These are phyloP conservation scores for Syngnathoides biaculeatus DNA, from an alignment of 2,113 vertebrate genomes.

Conservation along the genomic window DNA sequence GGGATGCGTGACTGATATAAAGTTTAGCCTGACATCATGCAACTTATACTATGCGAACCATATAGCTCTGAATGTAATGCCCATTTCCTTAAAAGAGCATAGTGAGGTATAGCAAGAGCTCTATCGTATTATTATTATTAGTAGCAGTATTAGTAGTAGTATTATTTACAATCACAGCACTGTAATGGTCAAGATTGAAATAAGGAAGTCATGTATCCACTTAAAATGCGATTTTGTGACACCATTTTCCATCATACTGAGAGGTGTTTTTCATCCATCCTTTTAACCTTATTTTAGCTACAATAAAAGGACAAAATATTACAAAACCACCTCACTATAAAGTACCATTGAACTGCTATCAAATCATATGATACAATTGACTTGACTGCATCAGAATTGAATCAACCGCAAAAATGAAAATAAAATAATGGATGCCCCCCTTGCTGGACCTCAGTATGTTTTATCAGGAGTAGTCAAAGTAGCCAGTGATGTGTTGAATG, in stretches of 20 bases:
- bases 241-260: neutral
- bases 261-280: neutral
- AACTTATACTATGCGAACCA: too few relatives aligned
- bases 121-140: too few relatives aligned
- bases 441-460: conserved; percentile 9
- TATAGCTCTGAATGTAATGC: neutral
- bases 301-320: neutral
- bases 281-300: neutral
- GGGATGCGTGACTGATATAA: neutral
- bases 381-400: neutral
- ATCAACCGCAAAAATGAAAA: neutral
- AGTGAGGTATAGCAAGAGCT: too few relatives aligned
- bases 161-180: too few relatives aligned
- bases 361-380: neutral
- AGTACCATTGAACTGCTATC: neutral
- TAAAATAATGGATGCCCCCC: neutral
- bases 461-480: neutral
- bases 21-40: neutral
- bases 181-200: too few relatives aligned
- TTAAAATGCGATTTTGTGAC: neutral
- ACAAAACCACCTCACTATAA: neutral
- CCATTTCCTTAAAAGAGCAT: neutral
- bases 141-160: too few relatives aligned
- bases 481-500: conserved; percentile 51
- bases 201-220: neutral